These are phyloP conservation scores for Xiphorhynchus erythropygius DNA, from an alignment of 2,797 vertebrate genomes.

Conservation along the genomic window DNA sequence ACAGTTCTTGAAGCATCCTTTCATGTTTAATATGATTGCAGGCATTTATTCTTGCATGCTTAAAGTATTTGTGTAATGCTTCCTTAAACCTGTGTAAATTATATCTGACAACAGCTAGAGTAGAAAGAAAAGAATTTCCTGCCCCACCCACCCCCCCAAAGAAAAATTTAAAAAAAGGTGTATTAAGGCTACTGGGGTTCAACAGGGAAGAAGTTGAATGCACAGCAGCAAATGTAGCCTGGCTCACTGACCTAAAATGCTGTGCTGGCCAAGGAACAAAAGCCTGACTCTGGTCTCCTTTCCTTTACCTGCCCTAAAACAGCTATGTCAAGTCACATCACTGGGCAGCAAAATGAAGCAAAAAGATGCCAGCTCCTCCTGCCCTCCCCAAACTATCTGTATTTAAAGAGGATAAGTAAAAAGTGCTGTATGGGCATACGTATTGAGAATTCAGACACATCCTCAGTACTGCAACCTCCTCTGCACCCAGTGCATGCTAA, in stretches of 20 bases:
- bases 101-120: not conserved
- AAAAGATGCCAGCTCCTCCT: not conserved
- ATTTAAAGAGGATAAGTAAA: not conserved
- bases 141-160: no score
- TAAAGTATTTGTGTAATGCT: not conserved
- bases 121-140: not conserved
- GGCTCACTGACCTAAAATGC: not conserved
- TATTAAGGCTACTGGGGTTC: not conserved
- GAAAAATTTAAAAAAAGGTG: not conserved
- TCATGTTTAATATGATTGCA: not conserved
- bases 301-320: not conserved
- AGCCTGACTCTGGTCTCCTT: not conserved
- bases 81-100: not conserved
- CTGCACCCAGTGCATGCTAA: not conserved
- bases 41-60: not conserved
- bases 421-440: not conserved
- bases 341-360: not conserved
- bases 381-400: not conserved
- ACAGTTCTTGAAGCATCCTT: not conserved
- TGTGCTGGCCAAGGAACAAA: not conserved
- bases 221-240: not conserved
- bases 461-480: not conserved
- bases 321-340: not conserved
- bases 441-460: not conserved
- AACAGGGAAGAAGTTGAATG: not conserved